A percentile compares a stretch with the other conserved stretches of the same genome.
Conservation (phyloP, 2,113 vertebrate genomes). For the Epinephelus moara region DNA sequence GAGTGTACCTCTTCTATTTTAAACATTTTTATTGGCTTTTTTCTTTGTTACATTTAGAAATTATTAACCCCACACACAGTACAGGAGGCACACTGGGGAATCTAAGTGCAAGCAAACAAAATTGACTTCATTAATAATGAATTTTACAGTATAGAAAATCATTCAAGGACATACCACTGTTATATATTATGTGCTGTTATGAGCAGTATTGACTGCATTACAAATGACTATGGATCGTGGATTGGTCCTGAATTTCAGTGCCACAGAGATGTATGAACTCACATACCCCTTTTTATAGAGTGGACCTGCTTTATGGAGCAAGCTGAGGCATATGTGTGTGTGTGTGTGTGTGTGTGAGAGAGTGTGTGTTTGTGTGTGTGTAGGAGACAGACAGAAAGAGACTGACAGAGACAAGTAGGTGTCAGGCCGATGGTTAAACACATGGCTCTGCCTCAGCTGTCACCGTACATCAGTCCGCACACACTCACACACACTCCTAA, state of each 20-base stretch:
- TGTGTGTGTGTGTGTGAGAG: slow-evolving; percentile 11
- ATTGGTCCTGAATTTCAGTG: slow-evolving; percentile 19
- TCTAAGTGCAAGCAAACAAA: background rate
- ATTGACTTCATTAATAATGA: slow-evolving; percentile 20
- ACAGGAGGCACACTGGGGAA: background rate
- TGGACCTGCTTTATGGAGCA: slow-evolving; percentile 12
- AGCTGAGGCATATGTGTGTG: background rate
- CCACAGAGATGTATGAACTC: background rate
- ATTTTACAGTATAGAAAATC: slow-evolving; percentile 16
- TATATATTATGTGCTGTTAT: background rate
- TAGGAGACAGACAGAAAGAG: background rate
- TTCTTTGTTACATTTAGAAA: slow-evolving; percentile 9
- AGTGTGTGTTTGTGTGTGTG: background rate
- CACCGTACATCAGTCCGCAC: slow-evolving; percentile 24
- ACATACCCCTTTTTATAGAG: background rate
- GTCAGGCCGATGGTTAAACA: slow-evolving; percentile 40
- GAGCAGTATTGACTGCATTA: slow-evolving; percentile 38
- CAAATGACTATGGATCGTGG: background rate
- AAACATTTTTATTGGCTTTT: background rate
- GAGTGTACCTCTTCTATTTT: background rate
- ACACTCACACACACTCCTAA: slow-evolving; percentile 10
- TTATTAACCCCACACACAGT: background rate
- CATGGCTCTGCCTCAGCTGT: slow-evolving; percentile 42
- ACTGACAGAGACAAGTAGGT: slow-evolving; percentile 31
- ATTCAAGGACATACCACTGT: background rate